These are phyloP conservation scores for Pimephales promelas DNA, from an alignment of 2,113 vertebrate genomes.

Conservation along the genomic window DNA sequence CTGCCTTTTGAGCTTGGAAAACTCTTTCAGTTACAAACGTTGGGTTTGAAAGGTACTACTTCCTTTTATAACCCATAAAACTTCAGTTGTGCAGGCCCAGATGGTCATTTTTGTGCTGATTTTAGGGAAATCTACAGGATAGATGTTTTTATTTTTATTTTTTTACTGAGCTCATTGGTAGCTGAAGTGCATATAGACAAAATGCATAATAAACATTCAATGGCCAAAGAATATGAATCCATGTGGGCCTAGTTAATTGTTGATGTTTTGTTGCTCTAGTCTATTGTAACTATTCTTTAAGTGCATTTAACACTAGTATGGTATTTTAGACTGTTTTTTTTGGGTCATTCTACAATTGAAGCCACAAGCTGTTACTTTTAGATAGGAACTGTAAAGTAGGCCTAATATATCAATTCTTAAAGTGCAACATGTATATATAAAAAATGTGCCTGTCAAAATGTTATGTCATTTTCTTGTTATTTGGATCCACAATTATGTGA, in stretches of 20 bases:
- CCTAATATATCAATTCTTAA: too few species aligned
- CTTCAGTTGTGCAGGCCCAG: background rate
- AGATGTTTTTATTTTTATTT: background rate
- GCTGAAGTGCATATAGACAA: background rate
- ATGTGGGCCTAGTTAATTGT: background rate
- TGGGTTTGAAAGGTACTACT: constrained; percentile 96
- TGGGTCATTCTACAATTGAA: background rate
- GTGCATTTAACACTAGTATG: background rate
- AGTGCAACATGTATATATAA: too few species aligned
- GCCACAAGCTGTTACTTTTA: background rate
- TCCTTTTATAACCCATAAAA: background rate
- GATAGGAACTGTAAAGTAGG: background rate
- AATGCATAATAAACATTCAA: background rate
- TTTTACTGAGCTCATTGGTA: background rate
- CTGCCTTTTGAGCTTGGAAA: constrained; percentile 99
- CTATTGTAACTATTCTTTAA: background rate
- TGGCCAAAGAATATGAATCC: background rate
- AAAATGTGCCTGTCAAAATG: background rate
- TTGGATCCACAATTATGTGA: background rate
- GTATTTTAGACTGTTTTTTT: background rate
- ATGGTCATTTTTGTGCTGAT: constrained; percentile 15
- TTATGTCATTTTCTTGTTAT: background rate
- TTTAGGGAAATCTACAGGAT: background rate
- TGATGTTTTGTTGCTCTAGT: background rate
- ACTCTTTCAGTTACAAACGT: constrained; percentile 99